Evolutionary conservation across 1,140 invertebrate species (phyloP).

Genomic region (Brachystomella parvula): DNA sequence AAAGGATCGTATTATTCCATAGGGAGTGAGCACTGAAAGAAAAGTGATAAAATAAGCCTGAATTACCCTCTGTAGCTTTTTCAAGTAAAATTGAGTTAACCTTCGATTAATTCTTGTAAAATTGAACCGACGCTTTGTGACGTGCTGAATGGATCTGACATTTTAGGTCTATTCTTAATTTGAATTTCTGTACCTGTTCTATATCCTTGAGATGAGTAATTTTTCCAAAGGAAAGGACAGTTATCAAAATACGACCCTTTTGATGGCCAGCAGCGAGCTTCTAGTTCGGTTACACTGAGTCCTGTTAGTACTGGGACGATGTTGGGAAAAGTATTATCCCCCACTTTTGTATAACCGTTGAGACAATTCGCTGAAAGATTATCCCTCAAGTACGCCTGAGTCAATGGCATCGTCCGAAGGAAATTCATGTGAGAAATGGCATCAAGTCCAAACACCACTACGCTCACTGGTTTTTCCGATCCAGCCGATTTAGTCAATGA

Average conservation of each 20-base stretch:
- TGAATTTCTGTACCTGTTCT: no score
- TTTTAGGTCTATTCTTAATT: no score
- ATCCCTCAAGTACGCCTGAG: slow-evolving; percentile 51
- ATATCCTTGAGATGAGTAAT: slow-evolving; percentile 52
- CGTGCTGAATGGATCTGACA: no score
- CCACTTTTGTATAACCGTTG: slow-evolving; percentile 69
- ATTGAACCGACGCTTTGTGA: no score
- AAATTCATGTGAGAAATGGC: slow-evolving; percentile 77
- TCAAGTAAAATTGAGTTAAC: no score
- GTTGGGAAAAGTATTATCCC: slow-evolving; percentile 45
- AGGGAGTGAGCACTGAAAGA: no score
- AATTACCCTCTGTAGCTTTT: no score
- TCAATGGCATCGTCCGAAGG: slow-evolving; percentile 68
- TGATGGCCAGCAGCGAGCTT: slow-evolving; percentile 43
- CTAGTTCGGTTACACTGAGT: slow-evolving; percentile 45
- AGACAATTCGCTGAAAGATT: slow-evolving; percentile 58
- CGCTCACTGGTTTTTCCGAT: slow-evolving; percentile 43
- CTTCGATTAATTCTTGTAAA: no score
- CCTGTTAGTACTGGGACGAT: slow-evolving; percentile 40
- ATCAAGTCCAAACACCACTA: slow-evolving; percentile 75
- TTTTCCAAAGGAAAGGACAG: slow-evolving; percentile 73
- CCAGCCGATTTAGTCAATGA: neutral
- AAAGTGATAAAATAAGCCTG: no score
- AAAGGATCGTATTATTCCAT: no score
- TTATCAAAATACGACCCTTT: slow-evolving; percentile 49